Conservation (phyloP, 2,888 invertebrate species). For the Augiades crinisus region DNA sequence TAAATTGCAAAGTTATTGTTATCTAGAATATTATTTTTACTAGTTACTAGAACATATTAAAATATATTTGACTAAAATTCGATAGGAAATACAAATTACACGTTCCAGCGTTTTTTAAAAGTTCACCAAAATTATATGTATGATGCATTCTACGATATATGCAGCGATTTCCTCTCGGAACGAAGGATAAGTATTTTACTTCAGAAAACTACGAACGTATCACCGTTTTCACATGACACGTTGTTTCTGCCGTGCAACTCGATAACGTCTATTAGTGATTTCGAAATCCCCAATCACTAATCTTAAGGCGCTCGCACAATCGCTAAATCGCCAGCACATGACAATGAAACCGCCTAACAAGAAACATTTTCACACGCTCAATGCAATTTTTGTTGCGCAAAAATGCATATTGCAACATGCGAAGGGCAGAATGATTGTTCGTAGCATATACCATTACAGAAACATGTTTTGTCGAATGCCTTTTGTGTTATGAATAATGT, state of each 20-base stretch:
- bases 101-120: no score
- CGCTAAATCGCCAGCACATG: conserved; percentile 34
- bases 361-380: conserved; percentile 64
- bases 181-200: no score
- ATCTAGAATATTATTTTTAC: no score
- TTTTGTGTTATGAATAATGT: conserved; percentile 29
- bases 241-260: not conserved
- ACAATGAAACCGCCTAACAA: conserved; percentile 67
- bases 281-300: conserved; percentile 24
- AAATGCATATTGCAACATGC: conserved; percentile 53
- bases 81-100: no score
- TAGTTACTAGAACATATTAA: no score
- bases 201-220: no score
- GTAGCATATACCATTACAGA: conserved; percentile 22
- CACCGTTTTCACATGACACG: not conserved
- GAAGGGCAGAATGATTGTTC: conserved; percentile 53
- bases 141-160: no score
- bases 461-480: conserved; percentile 18
- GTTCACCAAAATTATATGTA: no score
- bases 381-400: conserved; percentile 56
- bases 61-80: no score
- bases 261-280: conserved; percentile 15
- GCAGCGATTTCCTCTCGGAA: no score
- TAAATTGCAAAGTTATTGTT: no score
- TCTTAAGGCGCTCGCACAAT: conserved; percentile 23